These are phyloP conservation scores for Cantharis rustica DNA, from an alignment of 2,888 invertebrate species.

Conservation along the genomic window DNA sequence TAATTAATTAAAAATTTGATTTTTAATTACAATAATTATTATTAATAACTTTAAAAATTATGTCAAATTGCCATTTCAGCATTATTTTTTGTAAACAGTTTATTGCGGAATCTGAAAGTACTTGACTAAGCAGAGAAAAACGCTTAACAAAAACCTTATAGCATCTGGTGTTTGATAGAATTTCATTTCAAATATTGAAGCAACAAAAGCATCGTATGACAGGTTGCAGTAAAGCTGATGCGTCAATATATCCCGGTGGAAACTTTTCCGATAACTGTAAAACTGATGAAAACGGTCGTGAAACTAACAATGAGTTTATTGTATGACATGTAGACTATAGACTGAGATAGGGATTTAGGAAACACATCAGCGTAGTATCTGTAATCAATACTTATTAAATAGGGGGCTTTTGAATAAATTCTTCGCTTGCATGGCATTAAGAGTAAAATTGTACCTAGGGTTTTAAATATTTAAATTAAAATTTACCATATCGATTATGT, in stretches of 20 bases:
- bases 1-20: no score
- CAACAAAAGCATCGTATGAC: conserved; percentile 23
- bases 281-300: conserved; percentile 27
- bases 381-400: conserved; percentile 16
- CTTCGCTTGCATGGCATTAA: neutral
- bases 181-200: conserved; percentile 28
- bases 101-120: neutral
- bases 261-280: conserved; percentile 23
- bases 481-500: conserved; percentile 1
- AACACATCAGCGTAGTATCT: conserved; percentile 7
- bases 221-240: conserved; percentile 28
- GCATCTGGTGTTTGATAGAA: conserved; percentile 25
- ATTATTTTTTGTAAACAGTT: neutral
- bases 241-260: conserved; percentile 26
- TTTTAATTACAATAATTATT: neutral
- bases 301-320: conserved; percentile 28
- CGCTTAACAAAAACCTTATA: conserved; percentile 20
- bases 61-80: neutral
- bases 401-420: neutral
- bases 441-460: neutral
- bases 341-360: conserved; percentile 9
- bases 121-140: conserved; percentile 9
- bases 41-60: neutral
- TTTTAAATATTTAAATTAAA: neutral
- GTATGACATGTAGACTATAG: conserved; percentile 16